Evolutionary conservation across 2,888 invertebrate species (phyloP), one percentile per base, ranked within the genome.

Genomic region (Romanomermis culicivorax): DNA sequence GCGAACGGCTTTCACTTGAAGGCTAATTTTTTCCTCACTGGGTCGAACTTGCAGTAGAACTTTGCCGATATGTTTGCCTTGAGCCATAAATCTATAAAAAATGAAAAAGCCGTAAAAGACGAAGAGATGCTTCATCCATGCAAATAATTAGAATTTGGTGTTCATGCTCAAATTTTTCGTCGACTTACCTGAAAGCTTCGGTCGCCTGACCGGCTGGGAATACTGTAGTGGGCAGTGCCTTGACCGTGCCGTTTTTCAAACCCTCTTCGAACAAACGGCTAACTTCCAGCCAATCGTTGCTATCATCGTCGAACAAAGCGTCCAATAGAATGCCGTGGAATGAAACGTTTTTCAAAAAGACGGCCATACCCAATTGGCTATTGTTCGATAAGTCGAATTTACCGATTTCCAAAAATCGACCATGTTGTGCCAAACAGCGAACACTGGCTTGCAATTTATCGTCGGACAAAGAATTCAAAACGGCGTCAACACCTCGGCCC

Each of bases 51-150:
- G 83, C 60, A 95, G 71, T 52, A 93, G 71, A 52, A 95, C 93
- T 77, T 95, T 95, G 63, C 95, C 95, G 65, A 93, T 87, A 72
- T 95, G 95, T 70, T 86, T 88, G 58, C 95, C 95, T 7, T 86
- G 82, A 20, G 91, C 93, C 88, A 95, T 93, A 73, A 78, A 88
- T 61, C 77, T n/a, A n/a, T n/a, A n/a, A n/a, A n/a, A n/a, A n/a
- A n/a, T 68, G 77, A 89, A 93, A n/a, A n/a, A n/a, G n/a, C n/a
- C n/a, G n/a, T n/a, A 2, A n/a, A n/a, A n/a, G n/a, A n/a, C n/a
- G n/a, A n/a, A n/a, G n/a, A n/a, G n/a, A n/a, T n/a, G 89, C 88
- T 68, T 83, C 81, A 25, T 48, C 24, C 24, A 2, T 2, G 17
- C 30, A 24, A 7, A 14, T 11, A 17, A 3, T 49, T 11, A 47